These are phyloP conservation scores for Orientallactaga bullata DNA, from an alignment of 2,113 vertebrate genomes.

Conservation along the genomic window DNA sequence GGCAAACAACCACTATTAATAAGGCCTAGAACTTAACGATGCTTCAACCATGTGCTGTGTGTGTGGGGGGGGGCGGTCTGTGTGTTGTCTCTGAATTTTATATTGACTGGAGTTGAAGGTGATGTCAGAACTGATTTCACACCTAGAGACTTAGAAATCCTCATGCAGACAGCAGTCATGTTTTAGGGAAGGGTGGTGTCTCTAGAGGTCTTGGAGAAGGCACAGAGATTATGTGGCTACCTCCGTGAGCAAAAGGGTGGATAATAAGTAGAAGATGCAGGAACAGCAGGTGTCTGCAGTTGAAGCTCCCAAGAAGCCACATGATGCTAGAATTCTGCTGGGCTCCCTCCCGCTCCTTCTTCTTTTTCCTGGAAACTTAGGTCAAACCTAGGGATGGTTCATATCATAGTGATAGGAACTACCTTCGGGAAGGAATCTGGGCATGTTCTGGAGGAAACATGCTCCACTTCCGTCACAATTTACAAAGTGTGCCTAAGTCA, in stretches of 20 bases:
- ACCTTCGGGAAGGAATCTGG: background rate
- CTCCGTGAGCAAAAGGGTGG: background rate
- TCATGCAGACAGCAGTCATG: fast-evolving
- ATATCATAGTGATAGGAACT: background rate
- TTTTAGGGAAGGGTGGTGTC: background rate
- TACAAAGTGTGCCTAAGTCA: too few relatives aligned
- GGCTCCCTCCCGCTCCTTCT: too few relatives aligned
- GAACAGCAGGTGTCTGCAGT: fast-evolving
- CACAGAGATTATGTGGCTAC: fast-evolving
- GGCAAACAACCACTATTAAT: background rate
- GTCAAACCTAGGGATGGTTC: background rate
- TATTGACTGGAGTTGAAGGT: background rate
- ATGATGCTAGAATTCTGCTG: background rate
- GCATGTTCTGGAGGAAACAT: background rate
- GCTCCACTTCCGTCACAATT: background rate
- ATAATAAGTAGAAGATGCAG: fast-evolving
- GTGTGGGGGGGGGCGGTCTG: too few relatives aligned
- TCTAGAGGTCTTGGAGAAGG: background rate
- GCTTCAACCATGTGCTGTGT: fast-evolving
- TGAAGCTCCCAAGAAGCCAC: fast-evolving
- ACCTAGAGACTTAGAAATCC: background rate
- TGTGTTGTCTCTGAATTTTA: background rate
- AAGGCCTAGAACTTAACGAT: background rate
- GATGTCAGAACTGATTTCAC: background rate
- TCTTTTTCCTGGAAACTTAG: background rate